Percentiles rank a stretch among this genome's conserved stretches.
These are phyloP conservation scores for Monochamus saltuarius DNA, from an alignment of 1,140 invertebrate species.

Conservation along the genomic window DNA sequence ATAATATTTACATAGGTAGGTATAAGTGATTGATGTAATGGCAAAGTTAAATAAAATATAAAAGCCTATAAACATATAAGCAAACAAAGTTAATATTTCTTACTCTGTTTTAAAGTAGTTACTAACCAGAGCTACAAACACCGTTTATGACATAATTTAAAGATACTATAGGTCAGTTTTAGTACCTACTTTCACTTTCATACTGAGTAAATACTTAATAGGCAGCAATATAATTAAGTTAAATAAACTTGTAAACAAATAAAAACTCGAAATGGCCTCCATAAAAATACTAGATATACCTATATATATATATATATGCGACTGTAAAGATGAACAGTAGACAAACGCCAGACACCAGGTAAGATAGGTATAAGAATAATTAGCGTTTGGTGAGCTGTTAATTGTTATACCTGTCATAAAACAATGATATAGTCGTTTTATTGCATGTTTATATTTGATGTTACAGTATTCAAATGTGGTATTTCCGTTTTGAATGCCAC, in stretches of 20 bases:
- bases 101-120: slow-evolving; percentile 44
- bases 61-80: slow-evolving; percentile 42
- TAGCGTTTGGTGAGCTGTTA: slow-evolving; percentile 37
- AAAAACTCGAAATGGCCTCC: slow-evolving; percentile 43
- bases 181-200: slow-evolving; percentile 46
- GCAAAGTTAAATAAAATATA: slow-evolving; percentile 39
- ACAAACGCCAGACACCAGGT: slow-evolving; percentile 25
- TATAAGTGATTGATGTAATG: slow-evolving; percentile 37
- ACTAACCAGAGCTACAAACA: slow-evolving; percentile 50
- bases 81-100: slow-evolving; percentile 44
- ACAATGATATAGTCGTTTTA: slow-evolving; percentile 41
- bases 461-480: slow-evolving; percentile 31
- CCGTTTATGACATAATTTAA: slow-evolving; percentile 49
- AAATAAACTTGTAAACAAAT: slow-evolving; percentile 50
- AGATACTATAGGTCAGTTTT: slow-evolving; percentile 50
- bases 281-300: slow-evolving; percentile 40
- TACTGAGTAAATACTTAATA: slow-evolving; percentile 50
- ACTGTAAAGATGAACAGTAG: slow-evolving; percentile 19
- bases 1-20: slow-evolving; percentile 20
- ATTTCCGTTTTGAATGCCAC: slow-evolving; percentile 28
- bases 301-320: slow-evolving; percentile 24
- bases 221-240: slow-evolving; percentile 48
- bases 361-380: slow-evolving; percentile 38
- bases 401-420: slow-evolving; percentile 39
- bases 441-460: slow-evolving; percentile 40